Evolutionary conservation across 2,113 vertebrate genomes (phyloP).

Genomic region (Hippopotamus amphibius): DNA sequence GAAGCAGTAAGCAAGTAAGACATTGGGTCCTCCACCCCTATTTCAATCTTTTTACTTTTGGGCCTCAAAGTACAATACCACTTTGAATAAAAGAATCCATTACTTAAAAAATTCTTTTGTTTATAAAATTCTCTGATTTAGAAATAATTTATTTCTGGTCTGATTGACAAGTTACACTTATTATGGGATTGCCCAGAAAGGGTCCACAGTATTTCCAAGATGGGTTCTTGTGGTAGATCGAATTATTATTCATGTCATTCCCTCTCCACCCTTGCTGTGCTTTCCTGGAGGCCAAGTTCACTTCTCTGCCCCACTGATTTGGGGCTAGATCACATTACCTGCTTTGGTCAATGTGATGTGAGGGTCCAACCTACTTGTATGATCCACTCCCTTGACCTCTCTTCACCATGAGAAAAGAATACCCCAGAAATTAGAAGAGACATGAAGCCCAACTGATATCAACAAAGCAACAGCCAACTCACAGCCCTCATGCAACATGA

Average conservation of each 20-base stretch:
- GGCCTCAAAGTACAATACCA: background rate
- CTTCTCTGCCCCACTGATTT: background rate
- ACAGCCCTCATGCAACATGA: background rate
- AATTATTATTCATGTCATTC: background rate
- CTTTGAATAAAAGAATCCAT: slow-evolving; percentile 19
- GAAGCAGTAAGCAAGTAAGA: background rate
- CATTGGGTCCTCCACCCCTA: background rate
- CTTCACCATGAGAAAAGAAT: background rate
- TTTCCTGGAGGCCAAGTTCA: slow-evolving; percentile 9
- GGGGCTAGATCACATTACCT: background rate
- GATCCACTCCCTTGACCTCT: background rate
- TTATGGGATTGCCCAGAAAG: background rate
- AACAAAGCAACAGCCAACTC: background rate
- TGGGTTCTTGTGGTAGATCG: background rate
- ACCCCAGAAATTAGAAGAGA: background rate
- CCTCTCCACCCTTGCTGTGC: background rate
- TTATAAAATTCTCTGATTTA: slow-evolving; percentile 55
- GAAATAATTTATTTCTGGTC: slow-evolving; percentile 54
- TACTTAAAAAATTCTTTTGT: background rate
- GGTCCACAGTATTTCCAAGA: background rate
- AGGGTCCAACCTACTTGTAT: background rate
- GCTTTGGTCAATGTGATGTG: background rate
- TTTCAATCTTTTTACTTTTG: background rate
- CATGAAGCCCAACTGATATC: background rate
- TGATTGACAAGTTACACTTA: background rate